Conservation (phyloP, 1,140 invertebrate species). For the Trichonephila clavipes region DNA sequence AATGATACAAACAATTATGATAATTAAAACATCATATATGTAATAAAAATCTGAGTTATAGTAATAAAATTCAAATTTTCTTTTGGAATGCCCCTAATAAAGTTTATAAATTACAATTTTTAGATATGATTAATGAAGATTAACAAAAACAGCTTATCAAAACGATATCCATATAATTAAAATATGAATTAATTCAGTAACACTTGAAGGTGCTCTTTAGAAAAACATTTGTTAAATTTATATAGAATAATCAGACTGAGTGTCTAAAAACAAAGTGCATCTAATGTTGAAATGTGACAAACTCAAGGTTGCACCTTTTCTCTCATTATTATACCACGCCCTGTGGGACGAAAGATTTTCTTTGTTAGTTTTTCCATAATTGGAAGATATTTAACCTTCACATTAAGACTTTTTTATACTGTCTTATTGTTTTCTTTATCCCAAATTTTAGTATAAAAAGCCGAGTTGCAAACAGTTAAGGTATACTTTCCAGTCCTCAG, state of each 20-base stretch:
- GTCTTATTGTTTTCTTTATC: not conserved
- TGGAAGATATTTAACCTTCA: conserved; percentile 13
- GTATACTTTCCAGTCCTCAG: not conserved
- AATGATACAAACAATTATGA: too few relatives aligned
- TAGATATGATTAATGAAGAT: not conserved
- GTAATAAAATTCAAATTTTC: too few relatives aligned
- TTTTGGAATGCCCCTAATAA: too few relatives aligned
- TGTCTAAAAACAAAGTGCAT: not conserved
- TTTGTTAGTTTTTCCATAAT: not conserved
- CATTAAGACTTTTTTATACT: not conserved
- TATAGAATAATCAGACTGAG: not conserved
- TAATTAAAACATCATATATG: too few relatives aligned
- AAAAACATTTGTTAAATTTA: not conserved
- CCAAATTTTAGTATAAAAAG: conserved; percentile 3
- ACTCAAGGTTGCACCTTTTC: not conserved
- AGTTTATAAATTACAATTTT: not conserved
- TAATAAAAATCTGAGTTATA: too few relatives aligned
- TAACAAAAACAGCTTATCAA: not conserved
- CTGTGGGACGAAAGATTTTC: not conserved
- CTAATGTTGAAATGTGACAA: not conserved
- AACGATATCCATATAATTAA: not conserved
- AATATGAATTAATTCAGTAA: not conserved
- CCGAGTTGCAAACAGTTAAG: not conserved
- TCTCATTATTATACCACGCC: not conserved
- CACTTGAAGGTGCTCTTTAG: not conserved